phyloP scores from a whole-genome alignment of 1,140 invertebrate genomes.

The Drosophila watanabei region DNA sequence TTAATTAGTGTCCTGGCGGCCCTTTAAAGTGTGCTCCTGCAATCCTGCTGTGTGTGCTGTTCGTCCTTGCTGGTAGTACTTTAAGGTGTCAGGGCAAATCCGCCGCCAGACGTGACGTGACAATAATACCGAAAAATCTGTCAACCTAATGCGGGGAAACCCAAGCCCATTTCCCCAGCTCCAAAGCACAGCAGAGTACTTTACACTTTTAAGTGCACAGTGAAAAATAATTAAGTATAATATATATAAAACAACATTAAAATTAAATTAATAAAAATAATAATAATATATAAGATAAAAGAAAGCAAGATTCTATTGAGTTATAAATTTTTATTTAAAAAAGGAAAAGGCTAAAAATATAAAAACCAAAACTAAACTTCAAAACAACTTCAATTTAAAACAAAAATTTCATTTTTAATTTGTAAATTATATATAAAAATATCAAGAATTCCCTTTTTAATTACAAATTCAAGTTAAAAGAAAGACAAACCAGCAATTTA shows the following conservation, averaged over 20 bases:
- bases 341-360: no score
- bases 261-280: no score
- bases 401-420: no score
- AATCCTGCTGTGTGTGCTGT: background rate
- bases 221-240: background rate
- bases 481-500: no score
- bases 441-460: no score
- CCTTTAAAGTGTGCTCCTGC: conserved; percentile 11
- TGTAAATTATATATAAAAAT: no score
- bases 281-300: no score
- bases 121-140: conserved; percentile 74
- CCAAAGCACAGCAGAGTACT: conserved; percentile 5
- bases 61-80: conserved; percentile 14
- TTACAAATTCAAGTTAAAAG: no score
- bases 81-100: conserved; percentile 55
- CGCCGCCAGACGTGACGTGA: conserved; percentile 79
- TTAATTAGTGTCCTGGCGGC: conserved; percentile 48
- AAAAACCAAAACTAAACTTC: no score
- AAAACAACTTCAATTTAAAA: no score
- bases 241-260: background rate
- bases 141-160: conserved; percentile 51
- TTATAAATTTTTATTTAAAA: no score
- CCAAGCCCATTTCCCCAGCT: conserved; percentile 18
- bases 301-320: no score
- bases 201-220: conserved; percentile 20